A percentile compares a stretch with the other conserved stretches of the same genome.
These are phyloP conservation scores for Botrylloides violaceus DNA, from an alignment of 23 tunicate species.

Conservation along the genomic window DNA sequence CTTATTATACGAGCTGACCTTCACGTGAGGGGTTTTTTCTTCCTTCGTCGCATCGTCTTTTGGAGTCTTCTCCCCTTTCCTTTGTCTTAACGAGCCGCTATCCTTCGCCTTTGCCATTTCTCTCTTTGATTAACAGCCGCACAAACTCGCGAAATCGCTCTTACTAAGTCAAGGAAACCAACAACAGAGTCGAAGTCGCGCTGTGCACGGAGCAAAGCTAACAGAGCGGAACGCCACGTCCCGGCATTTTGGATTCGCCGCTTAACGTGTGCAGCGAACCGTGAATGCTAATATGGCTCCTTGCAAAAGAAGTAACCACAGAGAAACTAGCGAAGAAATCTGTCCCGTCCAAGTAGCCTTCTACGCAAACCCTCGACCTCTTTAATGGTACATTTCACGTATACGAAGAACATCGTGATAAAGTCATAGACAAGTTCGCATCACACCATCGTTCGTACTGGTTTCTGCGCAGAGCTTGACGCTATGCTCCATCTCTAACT, in stretches of 20 bases:
- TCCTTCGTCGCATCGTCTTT: neutral
- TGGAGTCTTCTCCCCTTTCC: neutral
- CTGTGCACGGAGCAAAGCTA: neutral
- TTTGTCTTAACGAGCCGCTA: neutral
- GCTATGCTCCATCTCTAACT: no score
- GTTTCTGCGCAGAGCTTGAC: no score
- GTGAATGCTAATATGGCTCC: neutral
- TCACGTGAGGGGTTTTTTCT: no score
- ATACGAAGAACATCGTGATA: no score
- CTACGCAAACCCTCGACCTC: no score
- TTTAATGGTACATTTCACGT: no score
- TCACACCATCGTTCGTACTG: no score
- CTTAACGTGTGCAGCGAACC: neutral
- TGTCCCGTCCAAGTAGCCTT: no score
- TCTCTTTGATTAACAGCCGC: neutral
- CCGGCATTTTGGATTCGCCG: neutral
- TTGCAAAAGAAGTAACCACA: neutral
- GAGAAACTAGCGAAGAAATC: no score
- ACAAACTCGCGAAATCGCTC: neutral
- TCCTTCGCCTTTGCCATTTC: neutral
- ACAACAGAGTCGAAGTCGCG: no score
- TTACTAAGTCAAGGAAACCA: neutral
- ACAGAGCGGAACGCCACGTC: slow-evolving; percentile 3
- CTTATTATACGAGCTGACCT: no score
- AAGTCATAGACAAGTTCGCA: no score